A percentile compares a stretch with the other conserved stretches of the same genome.
Conservation (phyloP, 2,888 invertebrate species). For the Nymphalis c-album region DNA sequence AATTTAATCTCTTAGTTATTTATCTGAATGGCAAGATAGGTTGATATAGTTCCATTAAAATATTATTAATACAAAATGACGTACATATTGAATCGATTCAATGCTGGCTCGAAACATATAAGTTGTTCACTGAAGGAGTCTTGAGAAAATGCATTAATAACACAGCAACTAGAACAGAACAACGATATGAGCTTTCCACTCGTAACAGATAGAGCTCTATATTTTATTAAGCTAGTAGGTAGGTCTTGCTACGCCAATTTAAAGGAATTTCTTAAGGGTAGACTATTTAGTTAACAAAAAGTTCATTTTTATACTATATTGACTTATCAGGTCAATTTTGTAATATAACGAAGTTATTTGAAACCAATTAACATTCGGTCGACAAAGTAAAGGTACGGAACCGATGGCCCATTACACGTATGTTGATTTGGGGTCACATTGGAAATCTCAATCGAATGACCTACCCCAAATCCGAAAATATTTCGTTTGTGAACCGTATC, state of each 20-base stretch:
- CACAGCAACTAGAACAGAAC: constrained; percentile 3
- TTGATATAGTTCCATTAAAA: not conserved
- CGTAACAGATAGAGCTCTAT: constrained; percentile 4
- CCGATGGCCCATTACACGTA: constrained; percentile 15
- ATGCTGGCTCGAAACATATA: not conserved
- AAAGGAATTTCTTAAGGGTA: not conserved
- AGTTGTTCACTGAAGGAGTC: not conserved
- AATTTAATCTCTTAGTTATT: too few relatives aligned
- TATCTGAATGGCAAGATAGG: too few relatives aligned
- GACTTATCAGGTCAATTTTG: not conserved
- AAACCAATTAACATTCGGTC: constrained; percentile 10
- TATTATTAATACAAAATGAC: not conserved
- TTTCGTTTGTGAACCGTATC: constrained; percentile 66
- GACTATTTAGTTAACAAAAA: not conserved
- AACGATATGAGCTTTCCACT: not conserved
- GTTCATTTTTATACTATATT: not conserved
- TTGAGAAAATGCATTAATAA: constrained; percentile 13
- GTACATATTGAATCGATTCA: not conserved
- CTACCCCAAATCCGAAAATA: constrained; percentile 63
- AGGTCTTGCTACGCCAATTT: not conserved
- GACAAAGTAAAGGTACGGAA: constrained; percentile 19
- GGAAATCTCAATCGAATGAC: constrained; percentile 59
- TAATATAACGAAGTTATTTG: not conserved
- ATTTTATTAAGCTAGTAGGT: not conserved
- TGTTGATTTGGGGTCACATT: constrained; percentile 24